Conservation (phyloP, 2,888 invertebrate species). For the Plagodis pulveraria region DNA sequence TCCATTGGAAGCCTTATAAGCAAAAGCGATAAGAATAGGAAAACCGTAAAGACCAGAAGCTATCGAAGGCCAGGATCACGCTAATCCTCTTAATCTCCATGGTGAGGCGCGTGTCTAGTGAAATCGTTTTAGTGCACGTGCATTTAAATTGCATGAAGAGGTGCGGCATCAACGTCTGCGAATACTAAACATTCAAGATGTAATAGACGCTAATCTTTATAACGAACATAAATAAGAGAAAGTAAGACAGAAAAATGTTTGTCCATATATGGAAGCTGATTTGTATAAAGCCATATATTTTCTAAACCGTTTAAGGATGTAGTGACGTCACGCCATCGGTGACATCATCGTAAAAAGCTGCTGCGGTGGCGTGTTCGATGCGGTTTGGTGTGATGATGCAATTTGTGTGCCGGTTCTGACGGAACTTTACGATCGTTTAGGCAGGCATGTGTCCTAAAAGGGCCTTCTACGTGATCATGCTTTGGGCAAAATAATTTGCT, state of each 20-base stretch:
- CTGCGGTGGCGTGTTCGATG: slow-evolving; percentile 39
- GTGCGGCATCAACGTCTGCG: slow-evolving; percentile 46
- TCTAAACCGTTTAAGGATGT: slow-evolving; percentile 27
- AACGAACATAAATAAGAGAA: slow-evolving; percentile 29
- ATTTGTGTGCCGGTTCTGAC: slow-evolving; percentile 27
- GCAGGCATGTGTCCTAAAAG: slow-evolving; percentile 21
- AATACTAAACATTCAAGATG: slow-evolving; percentile 50
- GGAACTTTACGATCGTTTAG: slow-evolving; percentile 22
- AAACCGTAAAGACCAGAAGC: slow-evolving; percentile 28
- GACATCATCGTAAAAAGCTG: slow-evolving; percentile 50
- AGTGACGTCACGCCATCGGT: slow-evolving; percentile 49
- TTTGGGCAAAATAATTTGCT: slow-evolving; percentile 8
- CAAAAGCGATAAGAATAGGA: slow-evolving; percentile 19
- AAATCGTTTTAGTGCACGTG: slow-evolving; percentile 62
- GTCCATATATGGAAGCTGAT: slow-evolving; percentile 24
- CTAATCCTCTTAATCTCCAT: slow-evolving; percentile 53
- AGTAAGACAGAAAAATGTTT: slow-evolving; percentile 16
- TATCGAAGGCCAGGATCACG: slow-evolving; percentile 39
- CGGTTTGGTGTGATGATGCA: slow-evolving; percentile 43
- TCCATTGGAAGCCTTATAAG: slow-evolving; percentile 4
- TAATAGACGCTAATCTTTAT: slow-evolving; percentile 20
- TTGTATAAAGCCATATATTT: slow-evolving; percentile 22
- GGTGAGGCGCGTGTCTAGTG: slow-evolving; percentile 48
- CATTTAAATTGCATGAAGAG: slow-evolving; percentile 45
- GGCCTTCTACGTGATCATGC: slow-evolving; percentile 10